Evolutionary conservation across 2,797 vertebrate genomes (phyloP).

Genomic region (Hyperoplus immaculatus): DNA sequence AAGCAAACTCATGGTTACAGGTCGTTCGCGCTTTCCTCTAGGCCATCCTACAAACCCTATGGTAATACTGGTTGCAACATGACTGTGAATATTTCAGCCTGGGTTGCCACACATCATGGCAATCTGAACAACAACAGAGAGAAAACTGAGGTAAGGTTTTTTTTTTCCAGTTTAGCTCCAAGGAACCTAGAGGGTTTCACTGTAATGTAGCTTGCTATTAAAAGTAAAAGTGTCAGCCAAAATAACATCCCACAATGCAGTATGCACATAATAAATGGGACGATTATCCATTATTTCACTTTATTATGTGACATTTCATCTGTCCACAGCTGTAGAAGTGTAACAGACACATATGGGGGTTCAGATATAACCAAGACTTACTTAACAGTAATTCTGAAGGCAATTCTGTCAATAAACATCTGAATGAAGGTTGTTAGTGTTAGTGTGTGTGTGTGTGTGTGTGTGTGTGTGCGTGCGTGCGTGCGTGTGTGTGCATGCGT

Average conservation of each 20-base stretch:
- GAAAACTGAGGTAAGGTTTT: constrained; percentile 20
- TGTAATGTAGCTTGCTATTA: constrained; percentile 16
- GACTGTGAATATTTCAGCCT: neutral
- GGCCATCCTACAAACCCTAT: no score
- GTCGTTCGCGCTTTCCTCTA: no score
- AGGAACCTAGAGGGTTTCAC: constrained; percentile 21
- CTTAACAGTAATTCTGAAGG: no score
- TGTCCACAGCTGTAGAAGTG: neutral
- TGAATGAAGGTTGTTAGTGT: no score
- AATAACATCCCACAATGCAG: neutral
- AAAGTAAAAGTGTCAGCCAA: constrained; percentile 16
- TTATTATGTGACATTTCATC: constrained; percentile 14
- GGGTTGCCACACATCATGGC: neutral
- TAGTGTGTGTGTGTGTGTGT: no score
- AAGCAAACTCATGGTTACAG: no score
- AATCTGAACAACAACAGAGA: constrained; percentile 9
- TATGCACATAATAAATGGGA: neutral
- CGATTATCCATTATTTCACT: constrained; percentile 3
- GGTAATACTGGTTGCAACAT: neutral
- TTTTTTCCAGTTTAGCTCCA: constrained; percentile 2
- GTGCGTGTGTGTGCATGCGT: no score
- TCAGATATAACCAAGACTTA: neutral
- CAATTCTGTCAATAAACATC: no score
- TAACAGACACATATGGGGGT: neutral
- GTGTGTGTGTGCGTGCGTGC: no score